Base-by-base conservation (phyloP, 1,140 invertebrate genomes). In the Lerema accius region DNA sequence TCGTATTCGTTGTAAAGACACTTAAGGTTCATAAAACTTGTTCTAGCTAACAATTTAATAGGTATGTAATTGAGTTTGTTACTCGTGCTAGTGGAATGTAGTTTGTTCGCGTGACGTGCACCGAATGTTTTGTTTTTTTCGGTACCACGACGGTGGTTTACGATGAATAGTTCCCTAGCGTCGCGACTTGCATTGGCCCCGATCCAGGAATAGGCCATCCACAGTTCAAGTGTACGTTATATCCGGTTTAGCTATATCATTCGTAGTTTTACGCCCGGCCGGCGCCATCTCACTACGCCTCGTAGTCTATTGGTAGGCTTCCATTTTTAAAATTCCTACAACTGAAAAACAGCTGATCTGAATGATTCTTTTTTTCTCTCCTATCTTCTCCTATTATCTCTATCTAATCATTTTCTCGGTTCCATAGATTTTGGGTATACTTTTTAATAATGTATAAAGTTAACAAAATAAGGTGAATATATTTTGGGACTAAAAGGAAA, bases 141-240 rank as follows among this genome's bases (percentile, higher is more conserved):
- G 23, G n/a, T 23, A 32, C 23, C 19, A 46, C 19, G 23, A 23
- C 48, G 42, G 32, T 60, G 17, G 23, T 40, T 42, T 39, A 32
- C 28, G 53, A 62, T 70, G 66, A 76, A 71, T 71, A 76, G 63
- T 68, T 64, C 74, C 65, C 28, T 51, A 46, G 59, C 63, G 63
- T 71, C 63, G 68, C 65, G 67, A 59, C 68, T 75, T 67, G 42
- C 75, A 76, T 82, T 84, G 82, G 82, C 79, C 78, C 70, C 68
- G 73, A 78, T 84, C 81, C 84, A 85, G 82, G 79, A 86, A 82
- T 84, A 82, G 78, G 69, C 78, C 71, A 76, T 85, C 65, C 64
- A 78, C 65, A 73, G 80, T 87, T 87, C 82, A 87, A 87, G 82
- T 84, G 79, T 80, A 82, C 76, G 65, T 65, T 71, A 66, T 78